Percentiles rank a stretch among this genome's conserved stretches.
Evolutionary conservation across 2,888 invertebrate genomes (phyloP).

Genomic region (Ecliptopera silaceata): DNA sequence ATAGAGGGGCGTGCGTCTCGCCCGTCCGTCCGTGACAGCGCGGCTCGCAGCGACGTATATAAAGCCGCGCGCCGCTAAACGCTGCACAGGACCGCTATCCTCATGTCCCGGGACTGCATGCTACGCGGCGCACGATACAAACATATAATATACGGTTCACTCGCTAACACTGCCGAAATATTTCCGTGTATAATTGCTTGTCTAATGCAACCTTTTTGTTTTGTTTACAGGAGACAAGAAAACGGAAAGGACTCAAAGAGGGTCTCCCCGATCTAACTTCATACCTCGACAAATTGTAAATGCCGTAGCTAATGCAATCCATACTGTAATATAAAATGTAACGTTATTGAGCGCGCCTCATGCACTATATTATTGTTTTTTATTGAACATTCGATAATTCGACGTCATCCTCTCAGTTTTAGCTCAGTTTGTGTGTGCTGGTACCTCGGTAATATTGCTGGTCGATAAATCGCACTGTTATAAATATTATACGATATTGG

Average conservation of each 20-base stretch:
- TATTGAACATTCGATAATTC: constrained; percentile 47
- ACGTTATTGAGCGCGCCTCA: constrained; percentile 68
- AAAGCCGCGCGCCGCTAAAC: constrained; percentile 78
- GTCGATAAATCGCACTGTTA: constrained; percentile 59
- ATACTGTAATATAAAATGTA: constrained; percentile 75
- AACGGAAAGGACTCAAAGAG: constrained; percentile 99
- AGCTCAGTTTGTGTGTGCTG: constrained; percentile 33
- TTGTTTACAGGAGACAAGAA: constrained; percentile 91
- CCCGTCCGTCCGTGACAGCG: constrained; percentile 69
- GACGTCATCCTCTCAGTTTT: constrained; percentile 56
- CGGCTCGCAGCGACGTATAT: constrained; percentile 86
- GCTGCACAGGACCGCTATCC: constrained; percentile 91
- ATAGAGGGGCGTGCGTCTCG: constrained; percentile 52
- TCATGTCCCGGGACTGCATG: constrained; percentile 88
- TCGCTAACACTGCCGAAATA: no score
- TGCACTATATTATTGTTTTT: constrained; percentile 57
- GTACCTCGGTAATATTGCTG: constrained; percentile 60
- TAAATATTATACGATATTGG: constrained; percentile 39
- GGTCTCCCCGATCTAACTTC: constrained; percentile 96
- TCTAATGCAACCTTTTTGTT: not conserved
- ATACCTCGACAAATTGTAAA: constrained; percentile 99
- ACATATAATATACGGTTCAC: no score
- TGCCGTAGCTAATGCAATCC: constrained; percentile 74
- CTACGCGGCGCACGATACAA: constrained; percentile 82
- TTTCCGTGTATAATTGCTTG: no score